These are phyloP conservation scores for Babyrousa celebensis DNA, from an alignment of 2,797 vertebrate genomes.

Conservation along the genomic window DNA sequence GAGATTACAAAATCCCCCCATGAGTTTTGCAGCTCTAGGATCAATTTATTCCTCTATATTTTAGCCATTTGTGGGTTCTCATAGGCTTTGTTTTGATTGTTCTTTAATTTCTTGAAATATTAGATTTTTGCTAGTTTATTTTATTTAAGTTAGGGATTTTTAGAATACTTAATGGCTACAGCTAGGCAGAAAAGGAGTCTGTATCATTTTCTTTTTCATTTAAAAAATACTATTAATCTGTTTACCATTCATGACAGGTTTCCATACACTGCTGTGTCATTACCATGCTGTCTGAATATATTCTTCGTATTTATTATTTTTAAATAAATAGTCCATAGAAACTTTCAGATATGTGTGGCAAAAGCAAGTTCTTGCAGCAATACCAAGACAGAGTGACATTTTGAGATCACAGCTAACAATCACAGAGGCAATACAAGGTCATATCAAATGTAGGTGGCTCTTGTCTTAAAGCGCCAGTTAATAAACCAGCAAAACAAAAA, in stretches of 20 bases:
- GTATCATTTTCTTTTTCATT: not conserved
- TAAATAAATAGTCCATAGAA: not conserved
- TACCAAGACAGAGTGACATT: not conserved
- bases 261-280: not conserved
- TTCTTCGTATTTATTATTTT: not conserved
- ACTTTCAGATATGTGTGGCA: not conserved
- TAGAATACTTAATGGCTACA: conserved; percentile 50
- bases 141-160: not conserved
- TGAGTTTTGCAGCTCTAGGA: not conserved
- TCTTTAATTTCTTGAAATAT: conserved; percentile 18
- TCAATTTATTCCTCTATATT: conserved; percentile 28
- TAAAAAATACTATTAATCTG: not conserved
- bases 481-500: conserved; percentile 47
- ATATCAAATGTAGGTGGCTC: not conserved
- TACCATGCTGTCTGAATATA: not conserved
- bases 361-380: not conserved
- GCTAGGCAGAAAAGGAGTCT: not conserved
- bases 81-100: not conserved
- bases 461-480: conserved; percentile 25
- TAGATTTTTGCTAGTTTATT: not conserved
- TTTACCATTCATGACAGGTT: not conserved
- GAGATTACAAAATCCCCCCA: not conserved
- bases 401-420: not conserved
- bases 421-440: not conserved
- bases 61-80: not conserved